These are phyloP conservation scores for Hyposmocoma kahamanoa DNA, from an alignment of 1,140 invertebrate genomes.

Conservation along the genomic window DNA sequence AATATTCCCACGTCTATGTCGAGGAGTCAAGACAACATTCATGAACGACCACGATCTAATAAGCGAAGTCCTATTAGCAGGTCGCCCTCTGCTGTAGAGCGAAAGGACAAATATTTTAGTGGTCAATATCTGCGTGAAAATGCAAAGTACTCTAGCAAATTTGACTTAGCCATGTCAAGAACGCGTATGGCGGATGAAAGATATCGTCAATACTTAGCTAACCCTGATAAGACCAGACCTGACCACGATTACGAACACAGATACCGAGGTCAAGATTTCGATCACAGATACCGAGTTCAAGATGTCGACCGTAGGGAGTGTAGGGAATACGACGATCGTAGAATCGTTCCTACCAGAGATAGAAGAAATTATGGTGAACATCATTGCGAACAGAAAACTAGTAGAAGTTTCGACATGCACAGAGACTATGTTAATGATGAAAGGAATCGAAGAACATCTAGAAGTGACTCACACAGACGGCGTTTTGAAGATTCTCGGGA, in stretches of 20 bases:
- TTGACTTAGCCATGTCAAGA: constrained; percentile 28
- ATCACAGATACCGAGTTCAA: too few relatives aligned
- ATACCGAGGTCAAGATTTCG: too few relatives aligned
- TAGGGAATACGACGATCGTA: constrained; percentile 33
- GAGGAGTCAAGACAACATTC: too few relatives aligned
- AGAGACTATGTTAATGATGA: constrained; percentile 34
- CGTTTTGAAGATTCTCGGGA: too few relatives aligned
- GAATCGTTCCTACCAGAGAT: constrained; percentile 13
- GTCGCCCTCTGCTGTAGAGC: too few relatives aligned
- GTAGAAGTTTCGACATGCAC: constrained; percentile 48
- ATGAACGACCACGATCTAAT: too few relatives aligned
- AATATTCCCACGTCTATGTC: not conserved
- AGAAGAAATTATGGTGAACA: constrained; percentile 22
- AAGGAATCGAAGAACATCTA: constrained; percentile 29
- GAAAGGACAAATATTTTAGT: constrained; percentile 33
- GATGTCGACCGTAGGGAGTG: constrained; percentile 21
- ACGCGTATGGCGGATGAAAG: constrained; percentile 23
- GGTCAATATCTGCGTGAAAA: too few relatives aligned
- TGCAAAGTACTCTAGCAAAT: constrained; percentile 42
- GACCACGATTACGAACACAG: too few relatives aligned
- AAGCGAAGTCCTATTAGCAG: too few relatives aligned
- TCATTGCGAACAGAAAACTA: constrained; percentile 44
- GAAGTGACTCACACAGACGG: constrained; percentile 40
- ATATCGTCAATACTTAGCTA: too few relatives aligned
- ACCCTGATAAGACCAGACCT: too few relatives aligned